phyloP scores from a whole-genome alignment of 2,113 vertebrate genomes.

The Alosa alosa region DNA sequence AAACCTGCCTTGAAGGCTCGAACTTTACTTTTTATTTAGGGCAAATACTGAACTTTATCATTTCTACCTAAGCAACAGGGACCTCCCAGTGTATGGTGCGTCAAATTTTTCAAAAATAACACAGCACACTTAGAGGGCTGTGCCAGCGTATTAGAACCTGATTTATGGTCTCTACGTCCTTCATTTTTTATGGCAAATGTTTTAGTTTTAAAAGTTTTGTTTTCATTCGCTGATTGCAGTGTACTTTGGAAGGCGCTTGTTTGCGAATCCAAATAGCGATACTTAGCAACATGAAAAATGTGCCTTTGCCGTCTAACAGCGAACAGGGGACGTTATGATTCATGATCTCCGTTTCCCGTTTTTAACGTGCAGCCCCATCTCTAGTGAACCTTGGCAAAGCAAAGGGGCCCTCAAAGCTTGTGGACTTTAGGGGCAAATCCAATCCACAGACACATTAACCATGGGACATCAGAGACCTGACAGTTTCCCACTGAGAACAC shows the following conservation, averaged over 20 bases:
- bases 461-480: conserved; percentile 39
- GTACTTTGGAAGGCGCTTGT: conserved; percentile 55
- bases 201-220: conserved; percentile 43
- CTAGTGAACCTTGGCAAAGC: conserved; percentile 36
- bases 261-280: conserved; percentile 35
- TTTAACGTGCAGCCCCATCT: conserved; percentile 41
- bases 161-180: conserved; percentile 33
- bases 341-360: conserved; percentile 43
- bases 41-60: background rate
- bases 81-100: background rate
- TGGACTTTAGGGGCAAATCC: conserved; percentile 19
- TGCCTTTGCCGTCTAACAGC: conserved; percentile 37
- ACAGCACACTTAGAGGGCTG: background rate
- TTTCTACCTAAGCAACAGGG: background rate
- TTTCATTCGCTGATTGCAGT: conserved; percentile 58
- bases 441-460: conserved; percentile 34
- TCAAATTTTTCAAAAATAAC: background rate
- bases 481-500: conserved; percentile 30
- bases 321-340: conserved; percentile 41
- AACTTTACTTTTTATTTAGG: background rate
- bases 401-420: background rate
- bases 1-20: background rate
- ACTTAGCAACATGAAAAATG: conserved; percentile 38
- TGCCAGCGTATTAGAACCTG: conserved; percentile 30
- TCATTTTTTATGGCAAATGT: conserved; percentile 44